Conservation (phyloP, 2,797 vertebrate species). For the Tiaroga cobitis region DNA sequence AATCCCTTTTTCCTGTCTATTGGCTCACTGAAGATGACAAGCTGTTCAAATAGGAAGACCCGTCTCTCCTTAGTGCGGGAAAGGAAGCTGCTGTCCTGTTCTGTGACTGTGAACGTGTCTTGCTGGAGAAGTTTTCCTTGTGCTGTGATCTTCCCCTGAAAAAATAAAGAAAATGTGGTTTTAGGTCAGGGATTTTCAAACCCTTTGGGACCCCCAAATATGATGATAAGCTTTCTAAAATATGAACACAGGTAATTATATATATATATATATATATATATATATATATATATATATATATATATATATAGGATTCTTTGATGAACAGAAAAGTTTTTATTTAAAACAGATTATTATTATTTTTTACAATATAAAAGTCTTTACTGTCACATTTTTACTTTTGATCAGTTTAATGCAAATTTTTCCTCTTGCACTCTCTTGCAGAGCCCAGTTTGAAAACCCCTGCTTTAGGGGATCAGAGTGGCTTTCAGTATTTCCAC, state of each 20-base stretch:
- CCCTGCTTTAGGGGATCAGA: constrained; percentile 11
- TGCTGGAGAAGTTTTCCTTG: constrained; percentile 93
- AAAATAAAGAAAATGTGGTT: constrained; percentile 7
- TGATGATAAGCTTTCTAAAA: not conserved
- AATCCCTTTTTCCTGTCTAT: constrained; percentile 91
- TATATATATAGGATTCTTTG: not conserved
- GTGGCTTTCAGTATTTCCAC: not conserved
- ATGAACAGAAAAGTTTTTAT: not conserved
- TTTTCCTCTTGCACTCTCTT: not conserved
- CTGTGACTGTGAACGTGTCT: constrained; percentile 88
- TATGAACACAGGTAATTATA: not conserved
- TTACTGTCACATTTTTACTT: not conserved
- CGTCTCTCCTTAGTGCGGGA: constrained; percentile 87
- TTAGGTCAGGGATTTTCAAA: constrained; percentile 13
- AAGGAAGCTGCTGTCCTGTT: constrained; percentile 86
- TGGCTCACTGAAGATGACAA: constrained; percentile 92
- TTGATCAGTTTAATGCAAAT: not conserved
- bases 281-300: not conserved
- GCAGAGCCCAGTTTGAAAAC: not conserved
- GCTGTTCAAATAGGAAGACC: constrained; percentile 93
- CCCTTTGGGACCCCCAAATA: not conserved
- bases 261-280: not conserved
- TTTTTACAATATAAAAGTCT: not conserved
- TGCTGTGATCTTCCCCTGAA: constrained; percentile 91
- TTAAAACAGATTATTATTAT: not conserved